phyloP scores from a whole-genome alignment of 2,113 vertebrate genomes.

The Malaclemys terrapin region DNA sequence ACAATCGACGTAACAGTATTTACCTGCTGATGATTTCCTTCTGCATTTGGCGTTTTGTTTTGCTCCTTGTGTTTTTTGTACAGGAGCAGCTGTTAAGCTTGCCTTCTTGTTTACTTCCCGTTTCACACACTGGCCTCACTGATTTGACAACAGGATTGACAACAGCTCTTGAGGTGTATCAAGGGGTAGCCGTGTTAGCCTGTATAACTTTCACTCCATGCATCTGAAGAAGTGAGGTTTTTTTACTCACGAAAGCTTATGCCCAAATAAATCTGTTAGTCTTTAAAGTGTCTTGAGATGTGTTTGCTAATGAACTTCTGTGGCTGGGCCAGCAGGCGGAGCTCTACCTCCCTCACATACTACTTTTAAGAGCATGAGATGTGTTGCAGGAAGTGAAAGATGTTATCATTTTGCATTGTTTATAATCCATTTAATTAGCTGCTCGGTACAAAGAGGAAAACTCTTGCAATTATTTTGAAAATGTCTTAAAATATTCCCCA shows the following conservation, averaged over 20 bases:
- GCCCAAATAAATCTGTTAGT: too few relatives aligned
- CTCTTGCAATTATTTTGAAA: constrained; percentile 16
- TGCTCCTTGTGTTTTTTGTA: background rate
- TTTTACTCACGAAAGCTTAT: too few relatives aligned
- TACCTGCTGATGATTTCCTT: background rate
- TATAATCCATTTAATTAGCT: constrained; percentile 23
- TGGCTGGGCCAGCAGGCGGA: background rate
- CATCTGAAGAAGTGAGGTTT: too few relatives aligned
- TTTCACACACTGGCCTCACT: background rate
- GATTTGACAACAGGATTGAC: background rate
- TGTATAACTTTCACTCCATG: too few relatives aligned
- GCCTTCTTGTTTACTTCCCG: background rate
- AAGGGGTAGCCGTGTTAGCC: too few relatives aligned
- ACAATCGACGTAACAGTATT: background rate
- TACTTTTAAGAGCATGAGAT: background rate
- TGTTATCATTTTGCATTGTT: constrained; percentile 21
- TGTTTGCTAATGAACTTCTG: background rate
- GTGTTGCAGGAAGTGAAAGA: background rate
- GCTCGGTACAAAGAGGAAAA: constrained; percentile 14
- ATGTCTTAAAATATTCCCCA: constrained; percentile 11
- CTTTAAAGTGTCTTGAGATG: background rate
- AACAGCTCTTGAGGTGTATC: background rate
- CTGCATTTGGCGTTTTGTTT: background rate
- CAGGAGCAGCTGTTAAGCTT: background rate
- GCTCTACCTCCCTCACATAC: background rate